Evolutionary conservation across 2,113 vertebrate genomes (phyloP).

Genomic region (rat (Rattus norvegicus)): GRCr8 NC_086028.1:19021001-19021500

Average conservation of each 20-base stretch:
- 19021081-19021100: no score
- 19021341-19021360: neutral
- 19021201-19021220: neutral
- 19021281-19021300: neutral
- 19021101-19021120: neutral
- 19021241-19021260: neutral
- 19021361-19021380: neutral
- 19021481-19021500: no score
- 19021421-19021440: neutral
- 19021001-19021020: neutral
- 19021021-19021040: neutral
- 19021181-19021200: neutral
- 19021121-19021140: neutral
- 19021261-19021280: neutral
- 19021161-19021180: neutral
- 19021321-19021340: neutral
- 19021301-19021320: neutral
- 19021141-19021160: accelerated
- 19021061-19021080: neutral
- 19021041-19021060: neutral
- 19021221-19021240: neutral
- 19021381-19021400: accelerated
- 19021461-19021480: neutral
- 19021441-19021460: neutral
- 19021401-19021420: neutral